Evolutionary conservation across 1,140 invertebrate species (phyloP).

Genomic region (Goniozus legneri): DNA sequence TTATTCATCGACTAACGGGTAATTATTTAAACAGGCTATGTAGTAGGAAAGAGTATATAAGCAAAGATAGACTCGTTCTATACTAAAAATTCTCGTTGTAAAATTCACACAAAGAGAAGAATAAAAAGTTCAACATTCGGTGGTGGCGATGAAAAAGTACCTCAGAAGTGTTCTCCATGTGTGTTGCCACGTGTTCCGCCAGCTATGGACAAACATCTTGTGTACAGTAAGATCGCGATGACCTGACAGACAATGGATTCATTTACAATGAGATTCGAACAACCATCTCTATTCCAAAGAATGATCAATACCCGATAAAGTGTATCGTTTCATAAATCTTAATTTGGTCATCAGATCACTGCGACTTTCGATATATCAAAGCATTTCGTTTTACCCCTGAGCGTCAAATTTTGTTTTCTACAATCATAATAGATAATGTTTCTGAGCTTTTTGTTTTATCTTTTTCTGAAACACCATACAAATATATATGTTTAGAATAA

Average conservation of each 20-base stretch:
- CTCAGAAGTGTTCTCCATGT: slow-evolving; percentile 47
- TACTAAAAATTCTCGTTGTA: no score
- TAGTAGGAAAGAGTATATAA: no score
- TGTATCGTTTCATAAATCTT: not conserved
- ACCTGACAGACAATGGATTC: slow-evolving; percentile 27
- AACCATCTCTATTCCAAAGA: slow-evolving; percentile 2
- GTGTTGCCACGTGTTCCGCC: slow-evolving; percentile 52
- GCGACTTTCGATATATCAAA: no score
- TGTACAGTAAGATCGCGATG: slow-evolving; percentile 36
- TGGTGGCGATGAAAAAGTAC: slow-evolving; percentile 36
- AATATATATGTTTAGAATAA: no score
- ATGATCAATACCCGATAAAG: not conserved
- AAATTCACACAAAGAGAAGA: slow-evolving; percentile 12
- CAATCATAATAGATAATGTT: no score
- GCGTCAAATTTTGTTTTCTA: no score
- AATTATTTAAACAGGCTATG: no score
- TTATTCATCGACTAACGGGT: no score
- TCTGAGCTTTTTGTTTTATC: no score
- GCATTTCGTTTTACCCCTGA: no score
- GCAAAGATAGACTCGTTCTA: no score
- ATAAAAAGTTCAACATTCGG: slow-evolving; percentile 24
- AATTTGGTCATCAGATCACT: not conserved
- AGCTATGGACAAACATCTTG: slow-evolving; percentile 48
- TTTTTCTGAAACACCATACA: no score
- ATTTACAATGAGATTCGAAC: not conserved